Percentiles rank a stretch among this genome's conserved stretches.
phyloP scores from a whole-genome alignment of 2,888 invertebrate genomes.

The Cerceris rybyensis region DNA sequence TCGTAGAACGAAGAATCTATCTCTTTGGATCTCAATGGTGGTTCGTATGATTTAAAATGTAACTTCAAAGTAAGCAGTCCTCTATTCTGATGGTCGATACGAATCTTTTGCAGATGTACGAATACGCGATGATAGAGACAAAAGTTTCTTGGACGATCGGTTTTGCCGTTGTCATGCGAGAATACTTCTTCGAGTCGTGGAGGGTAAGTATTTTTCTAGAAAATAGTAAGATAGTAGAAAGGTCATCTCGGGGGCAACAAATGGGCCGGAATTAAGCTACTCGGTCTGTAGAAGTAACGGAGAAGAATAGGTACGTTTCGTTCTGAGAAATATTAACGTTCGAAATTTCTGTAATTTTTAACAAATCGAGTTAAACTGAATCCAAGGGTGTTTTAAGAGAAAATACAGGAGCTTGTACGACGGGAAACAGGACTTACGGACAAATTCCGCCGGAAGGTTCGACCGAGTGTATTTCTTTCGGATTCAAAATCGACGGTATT shows the following conservation, averaged over 20 bases:
- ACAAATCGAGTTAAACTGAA: constrained; percentile 1
- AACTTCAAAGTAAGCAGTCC: too few species aligned
- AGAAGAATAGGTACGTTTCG: neutral
- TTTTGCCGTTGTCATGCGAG: neutral
- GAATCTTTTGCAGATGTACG: neutral
- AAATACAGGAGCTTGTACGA: neutral
- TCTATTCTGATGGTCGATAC: too few species aligned
- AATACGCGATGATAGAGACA: neutral
- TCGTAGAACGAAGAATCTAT: too few species aligned
- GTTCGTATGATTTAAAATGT: too few species aligned
- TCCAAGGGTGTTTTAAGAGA: constrained; percentile 29
- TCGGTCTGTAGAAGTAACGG: neutral
- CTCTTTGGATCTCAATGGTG: too few species aligned
- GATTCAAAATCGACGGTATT: neutral
- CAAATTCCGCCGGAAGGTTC: neutral
- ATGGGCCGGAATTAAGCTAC: neutral
- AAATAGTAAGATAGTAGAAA: neutral
- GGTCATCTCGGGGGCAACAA: neutral
- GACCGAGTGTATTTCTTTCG: neutral
- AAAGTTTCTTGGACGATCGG: constrained; percentile 16
- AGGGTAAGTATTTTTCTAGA: neutral
- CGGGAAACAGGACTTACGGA: constrained; percentile 10
- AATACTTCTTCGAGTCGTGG: neutral
- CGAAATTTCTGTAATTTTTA: constrained; percentile 44
- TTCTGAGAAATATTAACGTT: neutral